Evolutionary conservation across 2,113 vertebrate species (phyloP), one percentile per base, ranked within the genome.

Genomic region (Centropus unirufus): DNA sequence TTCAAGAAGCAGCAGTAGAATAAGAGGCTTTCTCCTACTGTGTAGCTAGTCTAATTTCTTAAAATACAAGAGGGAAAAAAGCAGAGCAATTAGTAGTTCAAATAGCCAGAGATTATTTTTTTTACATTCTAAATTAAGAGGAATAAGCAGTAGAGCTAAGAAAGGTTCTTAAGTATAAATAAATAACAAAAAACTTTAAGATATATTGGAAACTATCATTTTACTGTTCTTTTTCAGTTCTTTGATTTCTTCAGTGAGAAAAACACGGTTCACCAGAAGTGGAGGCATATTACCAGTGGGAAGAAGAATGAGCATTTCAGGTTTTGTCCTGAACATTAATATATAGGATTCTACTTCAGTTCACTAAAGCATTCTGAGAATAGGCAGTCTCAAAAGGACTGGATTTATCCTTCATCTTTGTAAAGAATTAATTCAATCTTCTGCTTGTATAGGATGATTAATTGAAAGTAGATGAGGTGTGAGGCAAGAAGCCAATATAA

Each of bases 261-360:
- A 34, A 1, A 24, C 2, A 7, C 16, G 9, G 3, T n/a, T 80
- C 26, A 6, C 6, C 3, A 5, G 9, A 2, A n/a, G 4, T n/a
- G 17, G 16, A 62, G 6, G 20, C 8, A 55, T 8, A 17, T 2
- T 58, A 24, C 3, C 22, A n/a, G 2, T 14, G 6, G 5, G 4
- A 6, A 74, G 18, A 47, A 90, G 11, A 69, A 66, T 13, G 3
- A 49, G 21, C 21, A 49, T 22, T 49, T 49, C 23, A 49, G 21
- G 47, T 23, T 49, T 49, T 22, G 20, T 49, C 47, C 47, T 11
- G 47, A 49, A 49, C 47, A 5, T 49, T 49, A 49, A 22, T 9
- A 49, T 49, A 23, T 11, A 21, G 21, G 47, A 23, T 49, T 49
- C 47, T 49, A 49, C 47, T 49, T 22, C 30, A 79, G n/a, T 69